Base-by-base conservation (phyloP, 2,113 vertebrate genomes). In the Oncorhynchus gorbuscha region DNA sequence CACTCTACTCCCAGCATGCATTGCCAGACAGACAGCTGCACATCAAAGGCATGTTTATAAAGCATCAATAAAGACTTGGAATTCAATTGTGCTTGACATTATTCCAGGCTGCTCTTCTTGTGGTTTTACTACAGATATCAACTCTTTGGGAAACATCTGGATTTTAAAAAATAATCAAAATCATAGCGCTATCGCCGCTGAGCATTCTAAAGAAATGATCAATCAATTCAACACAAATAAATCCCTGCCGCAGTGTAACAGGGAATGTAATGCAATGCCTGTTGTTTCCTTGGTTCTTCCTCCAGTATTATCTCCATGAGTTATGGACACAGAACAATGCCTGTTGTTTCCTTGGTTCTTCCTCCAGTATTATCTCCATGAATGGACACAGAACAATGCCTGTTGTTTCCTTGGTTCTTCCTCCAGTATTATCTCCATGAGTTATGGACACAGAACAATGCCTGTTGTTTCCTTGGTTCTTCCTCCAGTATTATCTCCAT, bases 201-300 rank as follows among this genome's bases (percentile, higher is more conserved):
- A 69, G 71, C 76, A 71, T 30, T 49, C 72, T 62, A 16, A 80
- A 79, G 58, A 49, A 55, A 65, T 68, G 68, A 39, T 66, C 16
- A 69, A 70, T 77, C 80, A 84, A 80, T 65, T 14, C 24, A 39
- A 26, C 76, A 48, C 5, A 66, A 77, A 3, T 13, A 62, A 35
- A 78, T 74, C 71, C 55, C 49, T 74, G 14, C 68, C 72, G 26
- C 30, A 70, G 35, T 79, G 9, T 65, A 58, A 72, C 22, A 5
- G 14, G 1, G 5, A 0, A 2, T 72, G 72, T 73, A 69, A 75
- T 83, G 13, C 71, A 69, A 24, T 83, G 0, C 26, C 26, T 26
- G 26, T 26, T 26, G 26, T 26, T 26, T 26, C 26, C 26, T 26
- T 26, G 26, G 26, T 26, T 26, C 26, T 1, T 26, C 26, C 26